Percentiles rank a stretch among this genome's conserved stretches.
Conservation (phyloP, 2,113 vertebrate species). For the Perca schrenkii region DNA sequence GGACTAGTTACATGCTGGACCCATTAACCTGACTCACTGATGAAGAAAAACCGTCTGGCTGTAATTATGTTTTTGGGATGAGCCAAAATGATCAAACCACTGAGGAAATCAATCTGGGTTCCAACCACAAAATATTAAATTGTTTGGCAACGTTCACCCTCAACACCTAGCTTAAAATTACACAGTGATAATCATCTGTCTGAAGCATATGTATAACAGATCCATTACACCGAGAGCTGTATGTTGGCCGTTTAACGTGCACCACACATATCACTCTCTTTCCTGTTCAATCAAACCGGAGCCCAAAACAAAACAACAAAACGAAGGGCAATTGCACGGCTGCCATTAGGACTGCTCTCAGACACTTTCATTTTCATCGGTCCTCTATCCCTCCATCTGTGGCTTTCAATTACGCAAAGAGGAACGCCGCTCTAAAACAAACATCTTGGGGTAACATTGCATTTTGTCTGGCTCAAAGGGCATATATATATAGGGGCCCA, state of each 20-base stretch:
- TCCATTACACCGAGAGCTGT: slow-evolving; percentile 39
- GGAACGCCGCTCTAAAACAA: slow-evolving; percentile 12
- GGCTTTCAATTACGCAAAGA: slow-evolving; percentile 45
- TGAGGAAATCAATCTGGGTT: slow-evolving; percentile 57
- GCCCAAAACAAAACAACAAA: slow-evolving; percentile 34
- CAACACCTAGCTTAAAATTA: slow-evolving; percentile 42
- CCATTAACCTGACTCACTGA: slow-evolving; percentile 30
- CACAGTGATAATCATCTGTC: slow-evolving; percentile 34
- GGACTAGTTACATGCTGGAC: neutral
- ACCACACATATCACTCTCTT: slow-evolving; percentile 16
- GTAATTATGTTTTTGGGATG: slow-evolving; percentile 51
- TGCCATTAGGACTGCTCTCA: slow-evolving; percentile 57
- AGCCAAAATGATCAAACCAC: slow-evolving; percentile 46
- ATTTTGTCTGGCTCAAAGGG: neutral
- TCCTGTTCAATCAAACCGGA: slow-evolving; percentile 51
- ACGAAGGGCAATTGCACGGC: slow-evolving; percentile 40
- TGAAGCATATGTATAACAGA: slow-evolving; percentile 40
- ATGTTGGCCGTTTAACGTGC: no score
- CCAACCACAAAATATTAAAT: slow-evolving; percentile 33
- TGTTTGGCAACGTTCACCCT: slow-evolving; percentile 47
- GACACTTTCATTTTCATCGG: slow-evolving; percentile 43
- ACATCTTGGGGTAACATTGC: slow-evolving; percentile 40
- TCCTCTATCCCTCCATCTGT: slow-evolving; percentile 48
- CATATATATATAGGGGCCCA: neutral
- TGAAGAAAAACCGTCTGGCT: slow-evolving; percentile 34